Base-by-base conservation (phyloP, 1,140 invertebrate species). In the Dendroctonus valens region DNA sequence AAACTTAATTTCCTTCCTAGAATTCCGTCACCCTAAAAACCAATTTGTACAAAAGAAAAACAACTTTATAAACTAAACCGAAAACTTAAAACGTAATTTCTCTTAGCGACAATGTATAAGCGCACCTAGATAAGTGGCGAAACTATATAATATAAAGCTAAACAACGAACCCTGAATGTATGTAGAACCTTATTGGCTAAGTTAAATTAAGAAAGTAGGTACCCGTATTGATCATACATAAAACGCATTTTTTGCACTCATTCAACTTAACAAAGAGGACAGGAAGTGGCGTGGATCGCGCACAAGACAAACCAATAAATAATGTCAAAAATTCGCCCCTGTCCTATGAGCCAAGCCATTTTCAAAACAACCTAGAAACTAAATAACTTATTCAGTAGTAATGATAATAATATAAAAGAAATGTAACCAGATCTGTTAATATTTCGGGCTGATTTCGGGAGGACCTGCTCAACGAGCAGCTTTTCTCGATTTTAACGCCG, bases 151-250 rank as follows among this genome's bases (percentile, higher is more conserved):
- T 15, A 58, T 65, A 59, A 53, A 67, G 51, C 65, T 67, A 60
- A 54, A 60, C 26, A 60, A 48, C 52, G 65, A 67, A 67, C 65
- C 65, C 65, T 67, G 65, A 67, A 67, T 67, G 57, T 65, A 51
- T 41, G 15, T 52, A n/a, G 50, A 52, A 52, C 8, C 50, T n/a
- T 52, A 52, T 8, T 52, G n/a, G 11, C 11, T 12, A 52, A 52
- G 50, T n/a, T 52, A 52, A 26, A 26, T 26, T 14, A 9, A 9
- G 44, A 11, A 46, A 11, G 9, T 9, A 11, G 9, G 9, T 46
- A 11, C 12, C 12, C 12, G 9, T 55, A 55, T 55, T 55, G 53
- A 55, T 55, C 11, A 26, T 12, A 52, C 15, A 52, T 52, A 41
- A 39, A 55, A 37, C 41, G 7, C n/a, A 52, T 12, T 37, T 15